Conservation (phyloP, 2,888 invertebrate genomes). For the Cylindroiulus punctatus region DNA sequence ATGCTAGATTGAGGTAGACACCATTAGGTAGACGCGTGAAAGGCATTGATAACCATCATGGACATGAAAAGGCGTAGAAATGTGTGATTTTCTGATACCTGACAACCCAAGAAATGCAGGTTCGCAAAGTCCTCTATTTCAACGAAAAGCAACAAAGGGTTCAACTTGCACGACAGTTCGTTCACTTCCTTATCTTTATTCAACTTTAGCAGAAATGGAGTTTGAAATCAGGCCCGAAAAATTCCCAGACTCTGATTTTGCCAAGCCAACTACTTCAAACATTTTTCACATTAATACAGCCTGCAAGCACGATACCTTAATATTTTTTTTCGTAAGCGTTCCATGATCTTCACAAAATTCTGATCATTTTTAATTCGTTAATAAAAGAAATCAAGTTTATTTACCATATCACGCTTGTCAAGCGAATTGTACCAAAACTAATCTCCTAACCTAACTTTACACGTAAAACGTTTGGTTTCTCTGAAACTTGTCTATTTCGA, state of each 20-base stretch:
- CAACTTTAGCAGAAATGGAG: neutral
- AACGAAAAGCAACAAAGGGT: neutral
- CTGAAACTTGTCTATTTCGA: neutral
- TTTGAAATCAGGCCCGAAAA: neutral
- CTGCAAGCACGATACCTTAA: too few relatives aligned
- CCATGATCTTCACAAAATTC: too few relatives aligned
- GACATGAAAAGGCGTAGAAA: slow-evolving; percentile 23
- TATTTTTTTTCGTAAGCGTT: too few relatives aligned
- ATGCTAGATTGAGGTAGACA: slow-evolving; percentile 39
- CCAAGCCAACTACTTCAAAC: too few relatives aligned
- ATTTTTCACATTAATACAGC: too few relatives aligned
- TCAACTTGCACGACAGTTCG: neutral
- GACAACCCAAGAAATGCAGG: slow-evolving; percentile 32
- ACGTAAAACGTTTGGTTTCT: neutral
- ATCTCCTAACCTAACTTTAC: neutral
- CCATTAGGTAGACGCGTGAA: neutral
- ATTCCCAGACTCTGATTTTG: neutral
- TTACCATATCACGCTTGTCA: neutral
- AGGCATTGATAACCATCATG: slow-evolving; percentile 22
- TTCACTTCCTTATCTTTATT: neutral
- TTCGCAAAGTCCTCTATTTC: neutral
- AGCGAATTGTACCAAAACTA: neutral
- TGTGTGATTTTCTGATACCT: slow-evolving; percentile 34
- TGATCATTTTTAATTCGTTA: neutral
- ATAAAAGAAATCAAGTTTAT: neutral